phyloP scores from a whole-genome alignment of 2,113 vertebrate species.

The Arizona elegans region DNA sequence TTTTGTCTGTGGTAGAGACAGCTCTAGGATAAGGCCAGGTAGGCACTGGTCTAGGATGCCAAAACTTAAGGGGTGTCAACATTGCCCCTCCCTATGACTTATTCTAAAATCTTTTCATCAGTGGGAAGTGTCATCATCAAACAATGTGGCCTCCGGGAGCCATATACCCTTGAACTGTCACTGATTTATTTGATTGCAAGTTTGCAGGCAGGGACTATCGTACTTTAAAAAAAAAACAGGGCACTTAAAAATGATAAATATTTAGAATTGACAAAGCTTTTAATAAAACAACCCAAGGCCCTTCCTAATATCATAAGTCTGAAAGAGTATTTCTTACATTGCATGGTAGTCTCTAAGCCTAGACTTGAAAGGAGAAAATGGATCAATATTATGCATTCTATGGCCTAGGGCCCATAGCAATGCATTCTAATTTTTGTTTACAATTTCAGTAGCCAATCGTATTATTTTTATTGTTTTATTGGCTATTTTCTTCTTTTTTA shows the following conservation, averaged over 20 bases:
- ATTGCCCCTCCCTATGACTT: background rate
- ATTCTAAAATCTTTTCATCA: background rate
- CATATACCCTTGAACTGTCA: background rate
- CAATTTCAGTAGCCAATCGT: background rate
- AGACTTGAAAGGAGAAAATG: background rate
- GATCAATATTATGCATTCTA: background rate
- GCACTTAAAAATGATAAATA: background rate
- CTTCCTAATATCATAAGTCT: background rate
- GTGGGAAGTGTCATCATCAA: background rate
- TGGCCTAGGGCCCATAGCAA: no score
- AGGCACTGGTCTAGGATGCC: background rate
- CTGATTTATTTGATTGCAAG: background rate
- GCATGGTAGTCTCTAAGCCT: background rate
- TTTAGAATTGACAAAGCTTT: background rate
- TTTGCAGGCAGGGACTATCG: background rate
- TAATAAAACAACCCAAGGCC: background rate
- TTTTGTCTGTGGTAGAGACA: background rate
- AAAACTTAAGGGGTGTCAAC: background rate
- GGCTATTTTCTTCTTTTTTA: background rate
- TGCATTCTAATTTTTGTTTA: no score
- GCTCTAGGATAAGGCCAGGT: background rate
- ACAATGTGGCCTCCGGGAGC: background rate
- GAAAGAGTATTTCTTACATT: background rate
- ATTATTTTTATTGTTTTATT: background rate
- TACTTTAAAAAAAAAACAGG: background rate